These are phyloP conservation scores for Creontiades dilutus DNA, from an alignment of 2,888 invertebrate genomes.

Conservation along the genomic window DNA sequence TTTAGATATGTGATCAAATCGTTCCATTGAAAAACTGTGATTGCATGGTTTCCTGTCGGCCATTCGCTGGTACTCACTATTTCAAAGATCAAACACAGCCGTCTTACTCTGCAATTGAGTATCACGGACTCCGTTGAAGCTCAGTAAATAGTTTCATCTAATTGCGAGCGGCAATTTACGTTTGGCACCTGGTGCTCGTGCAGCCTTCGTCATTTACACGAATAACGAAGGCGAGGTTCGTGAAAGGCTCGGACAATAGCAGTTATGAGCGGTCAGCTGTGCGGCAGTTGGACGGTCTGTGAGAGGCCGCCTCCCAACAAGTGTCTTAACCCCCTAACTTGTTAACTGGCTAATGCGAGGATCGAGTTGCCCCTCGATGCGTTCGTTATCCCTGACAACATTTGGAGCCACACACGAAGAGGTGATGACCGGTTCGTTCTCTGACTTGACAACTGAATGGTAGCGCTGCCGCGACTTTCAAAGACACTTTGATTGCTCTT, in stretches of 20 bases:
- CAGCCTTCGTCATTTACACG: conserved; percentile 14
- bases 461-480: background rate
- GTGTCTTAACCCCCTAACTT: background rate
- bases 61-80: too few species aligned
- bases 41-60: too few species aligned
- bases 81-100: too few species aligned
- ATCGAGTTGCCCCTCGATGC: background rate
- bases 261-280: conserved; percentile 3
- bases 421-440: background rate
- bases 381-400: background rate
- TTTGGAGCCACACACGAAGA: background rate
- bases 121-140: background rate
- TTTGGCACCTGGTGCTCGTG: conserved; percentile 15
- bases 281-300: conserved; percentile 4
- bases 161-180: conserved; percentile 26
- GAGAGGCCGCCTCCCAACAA: background rate
- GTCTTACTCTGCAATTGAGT: background rate
- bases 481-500: too few species aligned
- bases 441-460: background rate
- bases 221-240: conserved; percentile 25
- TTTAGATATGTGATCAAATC: too few species aligned
- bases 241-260: conserved; percentile 8
- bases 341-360: conserved; percentile 21
- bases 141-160: conserved; percentile 39
- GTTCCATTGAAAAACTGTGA: too few species aligned